Conservation (phyloP, 2,113 vertebrate genomes). For the Ifrita kowaldi region DNA sequence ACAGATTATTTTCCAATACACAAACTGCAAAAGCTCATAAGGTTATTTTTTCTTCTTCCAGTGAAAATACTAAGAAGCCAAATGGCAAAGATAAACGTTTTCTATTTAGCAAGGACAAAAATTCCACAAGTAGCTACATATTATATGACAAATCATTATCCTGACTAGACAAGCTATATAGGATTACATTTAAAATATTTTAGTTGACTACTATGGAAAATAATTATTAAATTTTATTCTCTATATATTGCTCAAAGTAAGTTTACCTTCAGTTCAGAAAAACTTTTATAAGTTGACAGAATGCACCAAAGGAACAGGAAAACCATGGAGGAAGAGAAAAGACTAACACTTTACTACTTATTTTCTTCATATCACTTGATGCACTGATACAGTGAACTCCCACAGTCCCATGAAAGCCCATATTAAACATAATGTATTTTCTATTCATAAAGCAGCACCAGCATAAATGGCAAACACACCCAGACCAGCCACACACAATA, state of each 20-base stretch:
- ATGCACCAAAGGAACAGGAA: neutral
- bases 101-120: neutral
- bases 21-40: neutral
- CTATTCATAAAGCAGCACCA: neutral
- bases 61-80: neutral
- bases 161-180: neutral
- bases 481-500: neutral
- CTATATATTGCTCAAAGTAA: neutral
- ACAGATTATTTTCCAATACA: slow-evolving; percentile 31
- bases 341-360: neutral
- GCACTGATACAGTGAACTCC: neutral
- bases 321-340: neutral
- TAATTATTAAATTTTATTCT: neutral
- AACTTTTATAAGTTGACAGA: neutral
- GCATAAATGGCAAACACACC: neutral
- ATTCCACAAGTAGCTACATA: neutral
- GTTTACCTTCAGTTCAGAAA: neutral
- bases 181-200: neutral
- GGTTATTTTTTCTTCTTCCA: neutral
- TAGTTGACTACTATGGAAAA: neutral
- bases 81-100: neutral
- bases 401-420: neutral
- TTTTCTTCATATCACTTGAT: neutral
- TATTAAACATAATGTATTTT: neutral
- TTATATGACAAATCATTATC: neutral